These are phyloP conservation scores for Toxotes jaculatrix DNA, from an alignment of 2,113 vertebrate genomes.

Conservation along the genomic window DNA sequence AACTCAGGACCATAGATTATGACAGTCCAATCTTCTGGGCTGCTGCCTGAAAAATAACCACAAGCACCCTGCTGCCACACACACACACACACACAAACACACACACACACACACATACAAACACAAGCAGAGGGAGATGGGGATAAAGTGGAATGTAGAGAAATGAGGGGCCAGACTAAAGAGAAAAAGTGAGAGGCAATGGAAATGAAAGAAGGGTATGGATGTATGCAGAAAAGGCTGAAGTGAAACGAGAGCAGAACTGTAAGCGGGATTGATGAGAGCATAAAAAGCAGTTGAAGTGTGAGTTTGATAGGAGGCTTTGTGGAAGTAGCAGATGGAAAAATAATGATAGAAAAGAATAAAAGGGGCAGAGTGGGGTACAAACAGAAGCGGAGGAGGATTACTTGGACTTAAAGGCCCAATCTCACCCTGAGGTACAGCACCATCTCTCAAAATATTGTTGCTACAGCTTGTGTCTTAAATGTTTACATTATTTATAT, in stretches of 20 bases:
- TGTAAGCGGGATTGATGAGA: conserved; percentile 74
- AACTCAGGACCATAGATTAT: conserved; percentile 87
- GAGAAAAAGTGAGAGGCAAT: conserved; percentile 57
- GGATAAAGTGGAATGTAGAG: conserved; percentile 66
- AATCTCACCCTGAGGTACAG: conserved; percentile 18
- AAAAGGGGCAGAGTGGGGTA: conserved; percentile 39
- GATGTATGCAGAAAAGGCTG: conserved; percentile 74
- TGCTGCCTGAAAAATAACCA: conserved; percentile 85
- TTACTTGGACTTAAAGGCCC: conserved; percentile 43
- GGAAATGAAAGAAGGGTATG: conserved; percentile 70
- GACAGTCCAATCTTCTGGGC: conserved; percentile 86
- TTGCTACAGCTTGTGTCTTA: not conserved
- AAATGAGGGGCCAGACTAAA: conserved; percentile 64
- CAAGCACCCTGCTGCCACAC: conserved; percentile 66
- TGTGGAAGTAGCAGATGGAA: conserved; percentile 62
- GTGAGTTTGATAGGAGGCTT: conserved; percentile 45
- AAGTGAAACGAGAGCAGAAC: conserved; percentile 59
- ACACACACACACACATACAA: conserved; percentile 33
- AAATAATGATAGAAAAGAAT: conserved; percentile 62
- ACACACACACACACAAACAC: conserved; percentile 53
- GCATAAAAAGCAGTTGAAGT: conserved; percentile 59
- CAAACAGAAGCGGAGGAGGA: conserved; percentile 44
- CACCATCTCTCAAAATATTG: conserved; percentile 25
- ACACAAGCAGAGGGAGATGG: conserved; percentile 52
- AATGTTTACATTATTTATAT: conserved; percentile 29